phyloP scores from a whole-genome alignment of 2,113 vertebrate genomes.

The Tachysurus fulvidraco region DNA sequence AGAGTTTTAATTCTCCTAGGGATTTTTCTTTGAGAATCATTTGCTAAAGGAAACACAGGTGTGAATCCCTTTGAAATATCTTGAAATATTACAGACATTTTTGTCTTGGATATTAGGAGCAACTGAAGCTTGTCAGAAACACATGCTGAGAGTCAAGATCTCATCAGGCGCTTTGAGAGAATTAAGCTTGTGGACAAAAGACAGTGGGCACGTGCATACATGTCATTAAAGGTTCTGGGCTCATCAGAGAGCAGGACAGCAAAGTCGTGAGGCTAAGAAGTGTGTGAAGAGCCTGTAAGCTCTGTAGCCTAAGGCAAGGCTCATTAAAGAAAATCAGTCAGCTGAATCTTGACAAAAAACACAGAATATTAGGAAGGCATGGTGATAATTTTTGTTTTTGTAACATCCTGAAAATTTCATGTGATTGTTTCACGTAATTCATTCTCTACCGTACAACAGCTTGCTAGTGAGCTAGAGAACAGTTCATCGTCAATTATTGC shows the following conservation, averaged over 20 bases:
- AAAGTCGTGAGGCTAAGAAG: neutral
- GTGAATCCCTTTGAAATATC: neutral
- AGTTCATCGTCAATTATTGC: neutral
- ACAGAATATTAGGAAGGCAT: neutral
- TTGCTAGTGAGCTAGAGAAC: neutral
- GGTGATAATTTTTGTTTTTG: neutral
- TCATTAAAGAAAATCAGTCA: conserved; percentile 38
- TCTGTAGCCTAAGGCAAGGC: conserved; percentile 1
- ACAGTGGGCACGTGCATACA: neutral
- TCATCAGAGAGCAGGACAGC: conserved; percentile 5
- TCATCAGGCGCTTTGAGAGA: neutral
- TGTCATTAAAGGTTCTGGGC: neutral
- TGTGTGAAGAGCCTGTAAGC: conserved; percentile 5
- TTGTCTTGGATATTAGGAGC: neutral
- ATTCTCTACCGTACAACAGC: neutral
- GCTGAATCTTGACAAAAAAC: neutral
- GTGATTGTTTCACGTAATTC: neutral
- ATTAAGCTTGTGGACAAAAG: neutral
- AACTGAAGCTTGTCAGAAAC: neutral
- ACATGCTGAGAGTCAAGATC: neutral
- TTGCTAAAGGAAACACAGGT: neutral
- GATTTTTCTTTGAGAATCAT: neutral
- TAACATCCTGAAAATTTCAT: neutral
- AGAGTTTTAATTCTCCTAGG: neutral
- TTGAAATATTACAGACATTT: neutral